These are phyloP conservation scores for Trematomus loennbergii DNA, from an alignment of 2,113 vertebrate genomes.

Conservation along the genomic window DNA sequence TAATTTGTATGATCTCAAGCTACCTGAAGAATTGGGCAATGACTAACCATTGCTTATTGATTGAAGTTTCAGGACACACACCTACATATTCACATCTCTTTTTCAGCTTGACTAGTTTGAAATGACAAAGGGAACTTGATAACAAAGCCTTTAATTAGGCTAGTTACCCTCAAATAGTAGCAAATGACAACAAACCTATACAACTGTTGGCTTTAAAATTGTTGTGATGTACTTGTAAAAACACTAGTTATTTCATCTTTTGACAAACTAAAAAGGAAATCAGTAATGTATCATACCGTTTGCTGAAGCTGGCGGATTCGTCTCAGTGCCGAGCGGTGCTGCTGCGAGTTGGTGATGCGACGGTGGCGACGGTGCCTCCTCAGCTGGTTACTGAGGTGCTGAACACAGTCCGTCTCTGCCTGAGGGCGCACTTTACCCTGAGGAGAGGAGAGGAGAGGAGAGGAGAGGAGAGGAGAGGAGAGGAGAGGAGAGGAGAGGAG, in stretches of 20 bases:
- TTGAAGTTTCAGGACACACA: neutral
- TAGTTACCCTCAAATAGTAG: neutral
- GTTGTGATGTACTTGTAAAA: neutral
- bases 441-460: neutral
- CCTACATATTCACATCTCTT: neutral
- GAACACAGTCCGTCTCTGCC: conserved; percentile 85
- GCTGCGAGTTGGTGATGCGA: conserved; percentile 66
- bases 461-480: neutral
- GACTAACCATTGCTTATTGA: no score
- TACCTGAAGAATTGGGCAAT: no score
- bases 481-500: neutral
- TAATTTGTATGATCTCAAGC: no score
- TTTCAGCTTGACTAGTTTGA: conserved; percentile 16
- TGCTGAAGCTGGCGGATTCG: conserved; percentile 84
- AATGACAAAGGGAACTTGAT: conserved; percentile 4
- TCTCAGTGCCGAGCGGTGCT: conserved; percentile 73
- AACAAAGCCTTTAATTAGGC: conserved; percentile 30
- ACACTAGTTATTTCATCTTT: neutral
- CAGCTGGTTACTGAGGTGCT: conserved; percentile 81
- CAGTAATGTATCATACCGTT: conserved; percentile 70
- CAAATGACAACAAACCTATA: conserved; percentile 24
- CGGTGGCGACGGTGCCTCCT: conserved; percentile 79
- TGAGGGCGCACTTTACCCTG: conserved; percentile 83
- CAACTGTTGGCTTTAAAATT: no score
- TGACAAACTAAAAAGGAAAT: neutral